phyloP scores from a whole-genome alignment of 2,888 invertebrate species.

The Anaspis maculata region DNA sequence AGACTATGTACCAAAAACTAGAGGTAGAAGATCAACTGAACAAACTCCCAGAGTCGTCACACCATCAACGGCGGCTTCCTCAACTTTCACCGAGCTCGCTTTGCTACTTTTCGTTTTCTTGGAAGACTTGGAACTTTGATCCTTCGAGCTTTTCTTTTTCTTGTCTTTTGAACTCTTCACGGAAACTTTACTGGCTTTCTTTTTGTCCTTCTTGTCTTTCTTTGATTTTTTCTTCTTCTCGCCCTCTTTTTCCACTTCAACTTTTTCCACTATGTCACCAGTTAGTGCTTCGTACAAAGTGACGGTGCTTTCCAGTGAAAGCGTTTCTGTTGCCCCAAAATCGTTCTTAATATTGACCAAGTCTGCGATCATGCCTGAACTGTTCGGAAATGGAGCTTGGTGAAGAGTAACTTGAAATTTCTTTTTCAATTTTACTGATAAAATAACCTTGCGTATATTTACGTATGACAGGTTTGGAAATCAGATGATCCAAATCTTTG shows the following conservation, averaged over 20 bases:
- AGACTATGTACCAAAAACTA: not conserved
- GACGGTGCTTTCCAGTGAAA: not conserved
- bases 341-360: not conserved
- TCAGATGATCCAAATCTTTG: conserved; percentile 5
- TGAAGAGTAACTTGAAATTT: not conserved
- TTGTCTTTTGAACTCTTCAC: not conserved
- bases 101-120: not conserved
- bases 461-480: conserved; percentile 7
- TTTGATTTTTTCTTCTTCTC: not conserved
- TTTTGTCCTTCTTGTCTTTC: not conserved
- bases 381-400: not conserved
- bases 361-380: not conserved
- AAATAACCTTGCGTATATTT: not conserved
- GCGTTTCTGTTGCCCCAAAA: not conserved
- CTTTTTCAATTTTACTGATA: not conserved
- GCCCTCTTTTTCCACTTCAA: too few relatives aligned
- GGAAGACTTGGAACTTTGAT: not conserved
- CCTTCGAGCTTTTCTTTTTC: not conserved
- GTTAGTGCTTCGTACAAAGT: conserved; percentile 1
- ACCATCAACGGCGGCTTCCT: too few relatives aligned
- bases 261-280: not conserved
- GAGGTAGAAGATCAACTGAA: not conserved
- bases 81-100: not conserved
- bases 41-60: not conserved
- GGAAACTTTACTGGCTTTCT: not conserved